Percentiles rank a stretch among this genome's conserved stretches.
Conservation (phyloP, 2,113 vertebrate species). For the Stictonetta naevosa region DNA sequence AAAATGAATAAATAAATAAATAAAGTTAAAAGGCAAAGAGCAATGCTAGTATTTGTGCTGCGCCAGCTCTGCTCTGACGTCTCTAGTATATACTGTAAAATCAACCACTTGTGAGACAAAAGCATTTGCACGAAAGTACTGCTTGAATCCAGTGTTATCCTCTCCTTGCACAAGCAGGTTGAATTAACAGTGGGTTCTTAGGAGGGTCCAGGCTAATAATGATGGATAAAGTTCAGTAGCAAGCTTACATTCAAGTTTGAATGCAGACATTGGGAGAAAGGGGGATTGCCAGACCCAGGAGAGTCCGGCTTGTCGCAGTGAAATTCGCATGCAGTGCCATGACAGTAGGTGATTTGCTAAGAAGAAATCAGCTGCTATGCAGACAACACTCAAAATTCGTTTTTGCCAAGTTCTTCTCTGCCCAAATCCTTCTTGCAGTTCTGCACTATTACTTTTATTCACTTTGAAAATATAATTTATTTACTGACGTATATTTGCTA, state of each 20-base stretch:
- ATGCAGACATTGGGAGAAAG: background rate
- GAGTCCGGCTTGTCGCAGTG: background rate
- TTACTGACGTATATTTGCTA: too few relatives aligned
- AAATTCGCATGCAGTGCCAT: background rate
- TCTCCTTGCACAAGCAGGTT: background rate
- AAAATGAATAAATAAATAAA: background rate
- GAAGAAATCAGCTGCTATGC: background rate
- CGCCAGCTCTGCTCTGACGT: background rate
- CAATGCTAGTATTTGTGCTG: background rate
- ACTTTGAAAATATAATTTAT: background rate
- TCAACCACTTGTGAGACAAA: background rate
- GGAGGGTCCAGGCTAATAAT: background rate
- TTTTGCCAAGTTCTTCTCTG: background rate
- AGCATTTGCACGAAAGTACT: background rate
- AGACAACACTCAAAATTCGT: background rate
- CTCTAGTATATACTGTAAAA: background rate
- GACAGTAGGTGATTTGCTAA: background rate
- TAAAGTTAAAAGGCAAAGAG: background rate
- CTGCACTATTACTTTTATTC: background rate
- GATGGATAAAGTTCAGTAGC: background rate
- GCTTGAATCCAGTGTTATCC: background rate
- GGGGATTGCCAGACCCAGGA: background rate
- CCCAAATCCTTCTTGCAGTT: background rate
- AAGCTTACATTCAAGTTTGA: background rate
- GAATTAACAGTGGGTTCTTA: background rate